Percentiles rank a stretch among this genome's conserved stretches.
Evolutionary conservation across 2,797 vertebrate genomes (phyloP).

Genomic region (Lepilemur septentrionalis): DNA sequence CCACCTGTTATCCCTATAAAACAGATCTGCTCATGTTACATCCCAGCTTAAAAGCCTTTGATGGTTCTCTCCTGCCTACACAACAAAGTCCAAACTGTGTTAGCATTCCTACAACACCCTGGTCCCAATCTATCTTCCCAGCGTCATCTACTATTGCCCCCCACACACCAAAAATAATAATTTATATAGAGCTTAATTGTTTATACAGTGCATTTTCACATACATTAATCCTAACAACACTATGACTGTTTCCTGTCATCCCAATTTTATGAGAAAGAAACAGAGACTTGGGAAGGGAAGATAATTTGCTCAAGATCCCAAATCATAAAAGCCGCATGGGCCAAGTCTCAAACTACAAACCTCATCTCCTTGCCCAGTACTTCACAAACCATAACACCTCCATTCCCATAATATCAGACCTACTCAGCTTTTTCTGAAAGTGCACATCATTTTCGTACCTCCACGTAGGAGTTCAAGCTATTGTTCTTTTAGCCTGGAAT

Average conservation of each 20-base stretch:
- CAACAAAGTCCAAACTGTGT: conserved; percentile 11
- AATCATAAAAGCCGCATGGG: neutral
- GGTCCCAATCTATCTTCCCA: neutral
- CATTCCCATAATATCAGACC: neutral
- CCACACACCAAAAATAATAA: neutral
- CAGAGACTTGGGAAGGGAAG: neutral
- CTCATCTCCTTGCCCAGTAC: neutral
- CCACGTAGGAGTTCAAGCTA: neutral
- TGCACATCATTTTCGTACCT: neutral
- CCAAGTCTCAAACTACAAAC: conserved; percentile 8
- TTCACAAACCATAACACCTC: neutral
- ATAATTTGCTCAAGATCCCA: conserved; percentile 2
- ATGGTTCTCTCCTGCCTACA: conserved; percentile 15
- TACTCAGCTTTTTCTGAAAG: neutral
- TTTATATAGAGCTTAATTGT: neutral
- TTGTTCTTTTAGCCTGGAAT: neutral
- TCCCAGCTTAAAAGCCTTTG: conserved; percentile 5
- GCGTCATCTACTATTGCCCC: neutral
- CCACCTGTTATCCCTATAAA: conserved; percentile 43
- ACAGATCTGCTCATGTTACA: conserved; percentile 20
- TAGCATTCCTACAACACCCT: neutral
- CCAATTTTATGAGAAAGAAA: conserved; percentile 48
- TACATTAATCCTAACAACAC: conserved; percentile 2
- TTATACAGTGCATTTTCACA: conserved; percentile 24
- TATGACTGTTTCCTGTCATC: neutral